Evolutionary conservation across 2,113 vertebrate species (phyloP), one percentile per base, ranked within the genome.

Genomic region (Hystrix brachyura): DNA sequence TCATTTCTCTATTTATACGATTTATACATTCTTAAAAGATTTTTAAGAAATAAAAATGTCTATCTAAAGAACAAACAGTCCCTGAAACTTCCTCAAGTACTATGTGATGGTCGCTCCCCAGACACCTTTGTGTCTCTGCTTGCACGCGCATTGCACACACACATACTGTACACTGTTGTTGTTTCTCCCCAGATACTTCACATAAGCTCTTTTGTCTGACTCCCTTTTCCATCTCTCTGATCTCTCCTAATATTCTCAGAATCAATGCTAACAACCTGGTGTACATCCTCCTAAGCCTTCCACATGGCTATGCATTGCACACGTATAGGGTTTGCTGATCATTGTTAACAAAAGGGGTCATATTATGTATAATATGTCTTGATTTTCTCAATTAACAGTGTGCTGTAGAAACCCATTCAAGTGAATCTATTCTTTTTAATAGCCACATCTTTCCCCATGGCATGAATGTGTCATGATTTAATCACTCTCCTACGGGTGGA

Each of bases 301-400:
- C 8, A 14, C 2, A 5, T 7, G 17, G 23, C 14, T 38, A 8
- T 5, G 4, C 1, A 14, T 19, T 7, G 7, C 2, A 34, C 53
- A 62, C 76, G 25, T 13, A 62, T 0, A 34, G 13, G 34, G 4
- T 25, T 72, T 51, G 55, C 60, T n/a, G 34, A 19, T 89, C 72
- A 13, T 27, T 32, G 67, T 51, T 90, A 67, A 92, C 55, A 57
- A 65, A 87, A 67, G 78, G 17, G n/a, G 53, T 95, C 48, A 7
- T 4, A 27, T 83, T 34, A 32, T 46, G 67, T 6, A 9, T 8
- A 85, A 9, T 8, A 85, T 46, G 83, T 76, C 48, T 76, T 59
- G 14, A 65, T 60, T 72, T 95, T 95, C 60, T 69, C 69, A 89
- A 46, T 72, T 46, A 80, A 29, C 67, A 53, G 23, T 59, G 46